Evolutionary conservation across 2,797 vertebrate genomes (phyloP).

Genomic region (Pseudochirops corinnae): DNA sequence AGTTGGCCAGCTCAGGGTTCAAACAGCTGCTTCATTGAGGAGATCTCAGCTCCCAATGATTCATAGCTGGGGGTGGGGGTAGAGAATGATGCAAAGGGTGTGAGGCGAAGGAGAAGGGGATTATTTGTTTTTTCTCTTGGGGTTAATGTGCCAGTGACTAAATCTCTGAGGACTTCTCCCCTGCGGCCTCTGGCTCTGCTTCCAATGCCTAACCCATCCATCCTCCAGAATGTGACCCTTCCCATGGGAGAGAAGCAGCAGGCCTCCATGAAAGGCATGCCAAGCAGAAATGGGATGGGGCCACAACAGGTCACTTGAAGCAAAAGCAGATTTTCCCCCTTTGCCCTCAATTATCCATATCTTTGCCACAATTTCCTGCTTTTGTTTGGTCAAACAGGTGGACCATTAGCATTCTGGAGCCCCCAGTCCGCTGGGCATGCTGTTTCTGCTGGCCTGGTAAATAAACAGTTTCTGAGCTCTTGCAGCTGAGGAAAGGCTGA

Average conservation of each 20-base stretch:
- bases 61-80: neutral
- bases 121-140: neutral
- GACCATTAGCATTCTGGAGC: neutral
- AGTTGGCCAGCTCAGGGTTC: neutral
- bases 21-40: neutral
- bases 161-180: rapidly evolving
- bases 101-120: neutral
- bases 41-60: neutral
- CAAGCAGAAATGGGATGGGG: neutral
- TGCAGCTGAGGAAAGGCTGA: neutral
- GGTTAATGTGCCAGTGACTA: neutral
- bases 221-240: neutral
- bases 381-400: neutral
- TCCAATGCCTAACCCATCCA: neutral
- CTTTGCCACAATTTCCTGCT: slow-evolving; percentile 14
- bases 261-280: neutral
- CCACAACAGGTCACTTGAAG: neutral
- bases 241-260: neutral
- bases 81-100: neutral
- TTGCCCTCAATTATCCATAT: neutral
- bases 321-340: neutral
- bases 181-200: neutral
- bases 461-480: neutral
- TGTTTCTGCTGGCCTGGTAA: neutral
- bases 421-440: neutral